Conservation (phyloP, 2,888 invertebrate species). For the Branchipolynoe longqiensis region DNA sequence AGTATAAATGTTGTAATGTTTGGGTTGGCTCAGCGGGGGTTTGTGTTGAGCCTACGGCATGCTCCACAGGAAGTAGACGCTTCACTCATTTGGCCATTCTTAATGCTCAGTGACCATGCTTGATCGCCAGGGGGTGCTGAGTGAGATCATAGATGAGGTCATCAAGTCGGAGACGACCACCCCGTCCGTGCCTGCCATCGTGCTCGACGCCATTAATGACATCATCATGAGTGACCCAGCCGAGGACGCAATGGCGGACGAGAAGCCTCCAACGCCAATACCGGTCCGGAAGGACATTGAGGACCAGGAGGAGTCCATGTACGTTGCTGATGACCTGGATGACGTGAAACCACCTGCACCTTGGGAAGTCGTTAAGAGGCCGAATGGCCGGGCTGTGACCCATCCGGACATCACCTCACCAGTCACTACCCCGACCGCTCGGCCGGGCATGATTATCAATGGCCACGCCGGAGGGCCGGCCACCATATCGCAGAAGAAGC, state of each 20-base stretch:
- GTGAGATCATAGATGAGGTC: slow-evolving; percentile 80
- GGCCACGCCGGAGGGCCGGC: slow-evolving; percentile 14
- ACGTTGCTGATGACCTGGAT: slow-evolving; percentile 67
- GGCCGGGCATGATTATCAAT: slow-evolving; percentile 4
- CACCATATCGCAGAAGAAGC: background rate
- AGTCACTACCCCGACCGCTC: no score
- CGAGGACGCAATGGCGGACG: slow-evolving; percentile 42
- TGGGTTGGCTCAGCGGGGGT: no score
- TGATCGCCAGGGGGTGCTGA: slow-evolving; percentile 68
- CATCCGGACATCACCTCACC: background rate
- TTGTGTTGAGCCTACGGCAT: no score
- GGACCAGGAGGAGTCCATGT: slow-evolving; percentile 73
- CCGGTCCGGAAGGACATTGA: slow-evolving; percentile 63
- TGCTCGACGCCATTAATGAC: slow-evolving; percentile 78
- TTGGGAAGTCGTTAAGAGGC: slow-evolving; percentile 38
- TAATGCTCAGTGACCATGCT: background rate
- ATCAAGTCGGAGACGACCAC: slow-evolving; percentile 76
- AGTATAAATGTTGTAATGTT: no score
- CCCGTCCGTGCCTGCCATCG: slow-evolving; percentile 80
- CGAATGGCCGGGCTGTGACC: background rate
- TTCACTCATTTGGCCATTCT: background rate
- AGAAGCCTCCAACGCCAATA: background rate
- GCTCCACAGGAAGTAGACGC: no score
- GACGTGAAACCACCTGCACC: background rate
- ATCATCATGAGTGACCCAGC: slow-evolving; percentile 69